A percentile compares a stretch with the other conserved stretches of the same genome.
phyloP scores from a whole-genome alignment of 2,888 invertebrate genomes.

The Icerya purchasi region DNA sequence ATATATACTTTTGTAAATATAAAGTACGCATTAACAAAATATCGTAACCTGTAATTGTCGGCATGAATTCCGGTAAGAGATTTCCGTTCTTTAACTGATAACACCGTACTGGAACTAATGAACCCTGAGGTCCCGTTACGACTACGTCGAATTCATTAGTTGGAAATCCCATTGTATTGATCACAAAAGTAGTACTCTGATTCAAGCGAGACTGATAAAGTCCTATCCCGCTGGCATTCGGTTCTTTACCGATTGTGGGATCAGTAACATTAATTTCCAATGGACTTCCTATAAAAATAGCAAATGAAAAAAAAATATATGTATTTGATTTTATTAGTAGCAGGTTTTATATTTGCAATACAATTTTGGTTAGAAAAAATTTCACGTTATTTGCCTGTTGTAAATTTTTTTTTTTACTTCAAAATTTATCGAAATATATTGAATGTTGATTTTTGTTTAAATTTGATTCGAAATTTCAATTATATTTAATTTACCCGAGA shows the following conservation, averaged over 20 bases:
- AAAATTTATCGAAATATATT: too few relatives aligned
- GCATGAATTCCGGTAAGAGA: slow-evolving; percentile 79
- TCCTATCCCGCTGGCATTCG: slow-evolving; percentile 56
- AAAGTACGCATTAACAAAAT: too few relatives aligned
- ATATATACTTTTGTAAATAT: too few relatives aligned
- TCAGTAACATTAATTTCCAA: slow-evolving; percentile 35
- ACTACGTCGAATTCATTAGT: slow-evolving; percentile 81
- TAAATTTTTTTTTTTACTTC: too few relatives aligned
- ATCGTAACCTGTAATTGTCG: slow-evolving; percentile 43
- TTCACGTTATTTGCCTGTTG: too few relatives aligned
- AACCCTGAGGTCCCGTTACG: slow-evolving; percentile 55
- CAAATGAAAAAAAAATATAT: too few relatives aligned
- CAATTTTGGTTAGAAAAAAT: too few relatives aligned
- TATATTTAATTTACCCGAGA: too few relatives aligned
- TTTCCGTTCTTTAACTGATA: slow-evolving; percentile 92
- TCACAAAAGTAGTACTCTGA: slow-evolving; percentile 64
- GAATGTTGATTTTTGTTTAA: too few relatives aligned
- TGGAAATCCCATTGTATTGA: slow-evolving; percentile 65
- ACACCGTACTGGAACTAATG: slow-evolving; percentile 71
- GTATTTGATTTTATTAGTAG: too few relatives aligned
- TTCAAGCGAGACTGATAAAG: slow-evolving; percentile 67
- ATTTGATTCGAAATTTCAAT: too few relatives aligned
- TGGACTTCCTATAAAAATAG: slow-evolving; percentile 29
- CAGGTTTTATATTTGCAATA: too few relatives aligned
- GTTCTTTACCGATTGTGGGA: slow-evolving; percentile 50